A percentile compares a stretch with the other conserved stretches of the same genome.
These are phyloP conservation scores for Hylaeus volcanicus DNA, from an alignment of 1,140 invertebrate genomes.

Conservation along the genomic window DNA sequence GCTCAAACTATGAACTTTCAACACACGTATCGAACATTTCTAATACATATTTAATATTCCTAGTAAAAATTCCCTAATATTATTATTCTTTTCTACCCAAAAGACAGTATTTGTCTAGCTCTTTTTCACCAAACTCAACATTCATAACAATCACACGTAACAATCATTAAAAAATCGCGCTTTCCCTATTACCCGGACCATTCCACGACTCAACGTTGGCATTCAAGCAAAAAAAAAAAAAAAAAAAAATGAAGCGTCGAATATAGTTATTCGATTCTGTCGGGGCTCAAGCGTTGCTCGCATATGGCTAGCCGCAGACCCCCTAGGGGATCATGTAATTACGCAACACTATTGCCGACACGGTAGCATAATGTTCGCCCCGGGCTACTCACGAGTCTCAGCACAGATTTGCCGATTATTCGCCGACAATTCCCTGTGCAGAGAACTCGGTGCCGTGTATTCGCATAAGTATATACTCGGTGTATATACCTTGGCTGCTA, in stretches of 20 bases:
- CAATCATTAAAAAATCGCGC: not conserved
- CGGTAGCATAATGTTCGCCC: slow-evolving; percentile 55
- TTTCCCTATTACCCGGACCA: not conserved
- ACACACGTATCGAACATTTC: too few relatives aligned
- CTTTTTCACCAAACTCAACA: too few relatives aligned
- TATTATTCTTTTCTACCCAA: too few relatives aligned
- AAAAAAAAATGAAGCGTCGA: slow-evolving; percentile 15
- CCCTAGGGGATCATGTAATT: slow-evolving; percentile 52
- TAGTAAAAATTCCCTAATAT: too few relatives aligned
- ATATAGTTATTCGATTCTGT: slow-evolving; percentile 47
- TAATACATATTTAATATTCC: too few relatives aligned
- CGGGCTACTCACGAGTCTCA: slow-evolving; percentile 52
- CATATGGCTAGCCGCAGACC: slow-evolving; percentile 36
- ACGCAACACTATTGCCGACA: slow-evolving; percentile 55
- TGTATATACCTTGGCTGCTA: slow-evolving; percentile 20
- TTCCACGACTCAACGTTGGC: not conserved
- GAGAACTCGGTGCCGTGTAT: slow-evolving; percentile 38
- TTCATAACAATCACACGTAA: too few relatives aligned
- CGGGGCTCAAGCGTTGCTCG: slow-evolving; percentile 32
- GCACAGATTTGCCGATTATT: slow-evolving; percentile 59
- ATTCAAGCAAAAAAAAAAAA: not conserved
- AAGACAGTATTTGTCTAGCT: too few relatives aligned
- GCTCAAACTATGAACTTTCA: too few relatives aligned
- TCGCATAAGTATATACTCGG: slow-evolving; percentile 34
- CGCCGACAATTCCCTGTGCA: slow-evolving; percentile 51